Conservation (phyloP, 2,113 vertebrate genomes). For the Alligator sinensis region DNA sequence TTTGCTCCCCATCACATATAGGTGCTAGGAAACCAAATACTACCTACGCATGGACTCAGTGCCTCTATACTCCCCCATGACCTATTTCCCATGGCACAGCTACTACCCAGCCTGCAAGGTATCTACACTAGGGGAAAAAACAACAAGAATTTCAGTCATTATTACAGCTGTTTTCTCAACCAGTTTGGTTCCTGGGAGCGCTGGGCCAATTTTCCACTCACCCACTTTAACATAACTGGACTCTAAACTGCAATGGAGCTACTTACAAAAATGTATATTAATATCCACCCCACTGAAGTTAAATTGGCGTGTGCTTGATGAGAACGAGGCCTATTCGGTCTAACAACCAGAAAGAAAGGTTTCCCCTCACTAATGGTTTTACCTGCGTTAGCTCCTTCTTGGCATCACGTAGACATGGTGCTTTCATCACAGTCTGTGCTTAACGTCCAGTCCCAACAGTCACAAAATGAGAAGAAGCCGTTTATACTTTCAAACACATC, state of each 20-base stretch:
- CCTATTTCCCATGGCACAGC: too few relatives aligned
- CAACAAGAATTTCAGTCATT: background rate
- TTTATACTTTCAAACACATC: background rate
- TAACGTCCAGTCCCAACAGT: background rate
- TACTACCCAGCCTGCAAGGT: too few relatives aligned
- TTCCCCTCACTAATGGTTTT: background rate
- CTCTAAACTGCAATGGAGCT: slow-evolving; percentile 7
- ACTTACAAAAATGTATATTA: background rate
- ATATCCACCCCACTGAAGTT: background rate
- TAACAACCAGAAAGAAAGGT: background rate
- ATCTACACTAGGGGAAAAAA: too few relatives aligned
- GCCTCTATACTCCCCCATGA: background rate
- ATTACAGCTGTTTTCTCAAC: background rate
- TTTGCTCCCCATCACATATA: accelerated
- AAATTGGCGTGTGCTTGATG: background rate
- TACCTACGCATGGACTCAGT: background rate
- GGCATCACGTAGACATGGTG: background rate
- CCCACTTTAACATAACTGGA: background rate
- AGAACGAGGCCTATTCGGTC: background rate
- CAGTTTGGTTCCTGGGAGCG: background rate
- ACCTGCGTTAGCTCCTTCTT: background rate
- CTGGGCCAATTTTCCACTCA: background rate
- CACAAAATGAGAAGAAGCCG: background rate
- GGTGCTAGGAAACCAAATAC: accelerated
- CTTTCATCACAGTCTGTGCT: background rate